Conservation (phyloP, 2,888 invertebrate genomes). For the Octonoba sinensis region DNA sequence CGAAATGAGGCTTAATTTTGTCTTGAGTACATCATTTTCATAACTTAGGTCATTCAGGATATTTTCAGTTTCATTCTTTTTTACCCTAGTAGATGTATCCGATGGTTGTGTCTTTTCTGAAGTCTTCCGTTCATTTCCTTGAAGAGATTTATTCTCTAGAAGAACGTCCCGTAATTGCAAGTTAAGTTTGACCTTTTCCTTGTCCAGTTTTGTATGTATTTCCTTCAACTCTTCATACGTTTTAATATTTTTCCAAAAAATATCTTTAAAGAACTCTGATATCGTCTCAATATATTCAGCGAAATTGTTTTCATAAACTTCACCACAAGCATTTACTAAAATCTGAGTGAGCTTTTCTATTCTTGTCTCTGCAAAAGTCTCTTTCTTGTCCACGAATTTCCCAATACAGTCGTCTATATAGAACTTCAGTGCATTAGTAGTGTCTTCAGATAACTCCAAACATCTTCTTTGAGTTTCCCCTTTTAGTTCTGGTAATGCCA, state of each 20-base stretch:
- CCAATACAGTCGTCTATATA: not conserved
- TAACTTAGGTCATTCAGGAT: slow-evolving; percentile 2
- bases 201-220: not conserved
- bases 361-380: slow-evolving; percentile 1
- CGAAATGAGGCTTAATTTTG: slow-evolving; percentile 10
- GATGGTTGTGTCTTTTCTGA: not conserved
- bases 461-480: not conserved
- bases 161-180: not conserved
- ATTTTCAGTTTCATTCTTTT: not conserved
- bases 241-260: slow-evolving; percentile 36
- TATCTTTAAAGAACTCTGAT: slow-evolving; percentile 20
- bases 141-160: slow-evolving; percentile 14
- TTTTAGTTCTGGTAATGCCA: not conserved
- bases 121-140: not conserved
- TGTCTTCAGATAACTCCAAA: not conserved
- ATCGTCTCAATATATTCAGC: slow-evolving; percentile 1
- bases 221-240: not conserved
- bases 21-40: slow-evolving; percentile 17
- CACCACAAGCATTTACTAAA: not conserved
- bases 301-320: not conserved
- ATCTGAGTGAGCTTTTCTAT: not conserved
- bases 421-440: not conserved
- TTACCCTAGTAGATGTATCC: not conserved
- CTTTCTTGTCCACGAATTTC: not conserved
- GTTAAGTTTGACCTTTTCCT: slow-evolving; percentile 10